Percentiles rank a stretch among this genome's conserved stretches.
These are phyloP conservation scores for Pterobdella sp. DNA, from an alignment of 2,888 invertebrate genomes.

Conservation along the genomic window DNA sequence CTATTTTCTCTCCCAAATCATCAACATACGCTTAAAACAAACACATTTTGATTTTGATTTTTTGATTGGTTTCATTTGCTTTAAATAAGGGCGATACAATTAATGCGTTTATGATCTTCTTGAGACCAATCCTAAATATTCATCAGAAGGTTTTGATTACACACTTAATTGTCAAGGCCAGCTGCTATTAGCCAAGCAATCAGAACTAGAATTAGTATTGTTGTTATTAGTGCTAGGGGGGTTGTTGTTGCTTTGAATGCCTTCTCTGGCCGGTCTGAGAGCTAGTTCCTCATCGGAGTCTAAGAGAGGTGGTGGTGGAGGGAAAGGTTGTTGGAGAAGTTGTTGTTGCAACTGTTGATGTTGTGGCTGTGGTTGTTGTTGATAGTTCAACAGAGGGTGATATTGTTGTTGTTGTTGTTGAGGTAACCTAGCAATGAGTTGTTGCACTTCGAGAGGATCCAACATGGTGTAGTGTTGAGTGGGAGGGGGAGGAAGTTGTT, in stretches of 20 bases:
- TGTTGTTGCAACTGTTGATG: slow-evolving; percentile 24
- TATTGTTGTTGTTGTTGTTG: slow-evolving; percentile 25
- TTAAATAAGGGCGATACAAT: no score
- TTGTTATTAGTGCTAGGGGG: neutral
- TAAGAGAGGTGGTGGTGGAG: slow-evolving; percentile 32
- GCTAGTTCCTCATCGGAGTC: slow-evolving; percentile 32
- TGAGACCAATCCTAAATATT: slow-evolving; percentile 2
- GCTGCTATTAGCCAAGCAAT: slow-evolving; percentile 14
- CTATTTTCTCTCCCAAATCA: neutral
- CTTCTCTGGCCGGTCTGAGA: slow-evolving; percentile 31
- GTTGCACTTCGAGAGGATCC: slow-evolving; percentile 31
- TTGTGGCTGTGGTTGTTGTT: slow-evolving; percentile 14
- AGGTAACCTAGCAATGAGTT: slow-evolving; percentile 22
- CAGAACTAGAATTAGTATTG: neutral
- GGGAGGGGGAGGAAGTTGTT: slow-evolving; percentile 5
- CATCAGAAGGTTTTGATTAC: neutral
- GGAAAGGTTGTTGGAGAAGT: slow-evolving; percentile 24
- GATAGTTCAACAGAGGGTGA: neutral
- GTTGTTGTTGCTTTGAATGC: neutral
- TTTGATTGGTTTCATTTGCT: no score
- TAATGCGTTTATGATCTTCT: neutral
- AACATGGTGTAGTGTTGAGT: slow-evolving; percentile 33
- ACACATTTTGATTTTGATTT: neutral
- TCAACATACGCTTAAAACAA: neutral
- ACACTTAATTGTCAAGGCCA: neutral